Base-by-base conservation (phyloP, 2,797 vertebrate genomes). In the Pseudotriccus pelzelni region DNA sequence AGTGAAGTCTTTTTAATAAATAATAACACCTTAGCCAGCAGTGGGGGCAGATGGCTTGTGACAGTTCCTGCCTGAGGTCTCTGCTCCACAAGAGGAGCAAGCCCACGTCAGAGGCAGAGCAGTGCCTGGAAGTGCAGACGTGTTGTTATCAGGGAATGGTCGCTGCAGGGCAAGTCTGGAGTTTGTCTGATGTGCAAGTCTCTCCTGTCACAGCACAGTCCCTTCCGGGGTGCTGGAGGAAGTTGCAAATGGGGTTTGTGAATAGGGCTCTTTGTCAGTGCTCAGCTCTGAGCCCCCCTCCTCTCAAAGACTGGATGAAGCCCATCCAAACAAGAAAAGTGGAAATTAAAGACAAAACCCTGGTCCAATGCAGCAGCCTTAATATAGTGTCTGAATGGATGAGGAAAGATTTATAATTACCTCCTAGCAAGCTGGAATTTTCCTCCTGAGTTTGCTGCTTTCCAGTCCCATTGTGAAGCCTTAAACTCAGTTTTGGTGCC, bases 191-290 rank as follows among this genome's bases (percentile, higher is more conserved):
- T 22, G 32, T 22, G 55, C 55, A 36, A 78, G 50, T 79, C 73
- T 73, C 79, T 87, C 55, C n/a, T 91, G 90, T 89, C 74, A 81
- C 0, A 0, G 49, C n/a, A 6, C 14, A 21, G 39, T 16, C 82
- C n/a, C 69, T 95, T 86, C 78, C 49, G 46, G 67, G 94, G 93
- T 94, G 85, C 84, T 25, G 70, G 84, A 90, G 68, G 66, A 93
- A 73, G 52, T 39, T 1, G 1, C 56, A 28, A 78, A 24, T 25
- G 70, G 55, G 81, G 34, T 52, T 79, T 91, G 86, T 94, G 85
- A 97, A 94, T 94, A 12, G 89, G 37, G 63, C 20, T 62, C 87
- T 95, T 97, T 96, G 91, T 96, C 76, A 93, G 66, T 10, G 59
- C 88, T 79, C 78, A 43, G 46, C 73, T 68, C 68, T 41, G 32